A percentile compares a stretch with the other conserved stretches of the same genome.
Evolutionary conservation across 1,140 invertebrate genomes (phyloP).

Genomic region (Sesamia nonagrioides): DNA sequence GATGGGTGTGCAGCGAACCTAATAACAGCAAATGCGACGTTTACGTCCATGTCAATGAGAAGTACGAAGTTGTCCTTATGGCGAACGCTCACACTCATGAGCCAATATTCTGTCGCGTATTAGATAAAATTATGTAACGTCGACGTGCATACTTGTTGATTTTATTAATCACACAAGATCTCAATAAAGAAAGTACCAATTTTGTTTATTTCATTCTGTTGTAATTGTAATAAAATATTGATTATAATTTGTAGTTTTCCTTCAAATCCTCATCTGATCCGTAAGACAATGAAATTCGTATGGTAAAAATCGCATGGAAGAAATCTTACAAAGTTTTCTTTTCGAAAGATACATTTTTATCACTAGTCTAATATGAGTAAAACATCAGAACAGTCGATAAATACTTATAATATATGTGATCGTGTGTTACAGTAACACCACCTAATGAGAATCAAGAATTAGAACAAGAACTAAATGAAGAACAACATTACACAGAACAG

Average conservation of each 20-base stretch:
- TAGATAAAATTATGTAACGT: conserved; percentile 71
- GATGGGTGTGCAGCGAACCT: conserved; percentile 76
- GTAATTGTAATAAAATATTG: neutral
- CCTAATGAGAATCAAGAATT: neutral
- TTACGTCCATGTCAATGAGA: conserved; percentile 73
- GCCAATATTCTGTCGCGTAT: conserved; percentile 69
- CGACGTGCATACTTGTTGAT: neutral
- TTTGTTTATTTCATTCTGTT: conserved; percentile 23
- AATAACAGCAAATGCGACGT: conserved; percentile 70
- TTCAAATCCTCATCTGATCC: neutral
- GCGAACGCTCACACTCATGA: conserved; percentile 73
- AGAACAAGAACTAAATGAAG: conserved; percentile 41
- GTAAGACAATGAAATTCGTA: too few relatives aligned
- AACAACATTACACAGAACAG: conserved; percentile 16
- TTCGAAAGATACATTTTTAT: neutral
- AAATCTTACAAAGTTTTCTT: neutral
- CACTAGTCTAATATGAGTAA: too few relatives aligned
- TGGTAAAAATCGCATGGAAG: too few relatives aligned
- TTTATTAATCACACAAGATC: conserved; percentile 12
- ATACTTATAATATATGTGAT: neutral
- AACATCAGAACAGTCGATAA: neutral
- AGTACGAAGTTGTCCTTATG: conserved; percentile 69
- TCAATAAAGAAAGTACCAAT: neutral
- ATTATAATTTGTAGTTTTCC: neutral
- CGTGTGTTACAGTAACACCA: neutral